Evolutionary conservation across 2,888 invertebrate genomes (phyloP).

Genomic region (Amaurobius ferox): DNA sequence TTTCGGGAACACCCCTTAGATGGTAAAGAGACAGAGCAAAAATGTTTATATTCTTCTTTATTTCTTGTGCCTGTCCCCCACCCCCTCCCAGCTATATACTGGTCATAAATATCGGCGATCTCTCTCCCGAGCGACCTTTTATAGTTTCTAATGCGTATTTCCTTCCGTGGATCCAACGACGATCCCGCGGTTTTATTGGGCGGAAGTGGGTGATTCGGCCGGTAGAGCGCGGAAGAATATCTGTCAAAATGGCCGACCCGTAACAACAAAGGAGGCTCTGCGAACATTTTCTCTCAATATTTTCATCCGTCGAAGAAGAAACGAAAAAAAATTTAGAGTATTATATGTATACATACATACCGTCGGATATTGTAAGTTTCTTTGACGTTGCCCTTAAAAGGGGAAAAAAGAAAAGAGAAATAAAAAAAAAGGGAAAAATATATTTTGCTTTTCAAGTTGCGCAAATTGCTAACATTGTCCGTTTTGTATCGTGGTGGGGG

Average conservation of each 20-base stretch:
- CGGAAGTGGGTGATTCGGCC: constrained; percentile 71
- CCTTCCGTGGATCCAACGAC: constrained; percentile 63
- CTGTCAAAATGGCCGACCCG: constrained; percentile 66
- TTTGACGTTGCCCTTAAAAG: no score
- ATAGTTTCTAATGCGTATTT: constrained; percentile 72
- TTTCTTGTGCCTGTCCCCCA: constrained; percentile 22
- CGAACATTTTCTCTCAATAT: constrained; percentile 36
- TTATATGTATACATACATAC: background rate
- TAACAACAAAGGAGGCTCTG: constrained; percentile 47
- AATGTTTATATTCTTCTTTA: constrained; percentile 42
- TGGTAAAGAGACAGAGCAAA: constrained; percentile 16
- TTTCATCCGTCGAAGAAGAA: background rate
- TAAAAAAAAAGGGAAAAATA: constrained; percentile 38
- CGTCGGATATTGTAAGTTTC: background rate
- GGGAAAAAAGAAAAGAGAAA: no score
- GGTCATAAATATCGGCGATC: constrained; percentile 62
- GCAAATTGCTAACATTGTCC: constrained; percentile 62
- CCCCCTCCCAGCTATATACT: constrained; percentile 37
- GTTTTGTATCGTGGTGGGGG: constrained; percentile 32
- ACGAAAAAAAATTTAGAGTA: constrained; percentile 37
- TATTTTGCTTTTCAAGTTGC: constrained; percentile 57
- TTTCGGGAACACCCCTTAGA: no score
- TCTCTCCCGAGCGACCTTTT: constrained; percentile 50
- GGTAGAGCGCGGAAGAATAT: constrained; percentile 67
- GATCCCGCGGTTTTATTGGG: constrained; percentile 67